Evolutionary conservation across 2,888 invertebrate species (phyloP), one percentile per base, ranked within the genome.

Genomic region (Dasysyrphus albostriatus): DNA sequence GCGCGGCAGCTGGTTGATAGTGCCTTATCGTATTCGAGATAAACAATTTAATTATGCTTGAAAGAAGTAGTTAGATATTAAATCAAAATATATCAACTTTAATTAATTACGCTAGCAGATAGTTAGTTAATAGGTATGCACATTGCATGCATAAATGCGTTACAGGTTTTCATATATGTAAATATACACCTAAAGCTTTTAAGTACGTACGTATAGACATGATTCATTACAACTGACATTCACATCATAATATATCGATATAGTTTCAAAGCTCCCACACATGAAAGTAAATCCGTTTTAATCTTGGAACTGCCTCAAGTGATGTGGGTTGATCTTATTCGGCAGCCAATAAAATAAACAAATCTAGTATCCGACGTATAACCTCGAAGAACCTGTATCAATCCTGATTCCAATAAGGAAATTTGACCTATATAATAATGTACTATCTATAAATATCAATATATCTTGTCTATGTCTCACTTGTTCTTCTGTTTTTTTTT

Each of bases 381-480:
- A 81, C 69, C 58, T 83, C 74, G 47, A 59, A 75, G 76, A 80
- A 84, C 82, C 85, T 74, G 82, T 85, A 77, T 69, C 73, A 49
- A 85, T 81, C 77, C 81, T 81, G 84, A 72, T 67, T 63, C 44
- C 49, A 63, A 67, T 44, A 67, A 59, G 67, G 81, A 85, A 78
- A 82, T 70, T 82, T 61, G 77, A 82, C 85, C 85, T 78, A 85
- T 81, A 81, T 81, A 69, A 29, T 12, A 69, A 7, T 39, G 59
- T 75, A n/a, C n/a, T n/a, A n/a, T 67, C 32, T 67, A 34, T 32
- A 32, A 32, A 51, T 75, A 19, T 67, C 42, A 59, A 42, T 32
- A 32, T 32, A 59, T 73, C 19, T 19, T 47, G 47, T 49, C 49
- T 49, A 49, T 49, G 4, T 67, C 34, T 75, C 47, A 61, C 42